phyloP scores from a whole-genome alignment of 2,888 invertebrate genomes.

The Antitype chi region DNA sequence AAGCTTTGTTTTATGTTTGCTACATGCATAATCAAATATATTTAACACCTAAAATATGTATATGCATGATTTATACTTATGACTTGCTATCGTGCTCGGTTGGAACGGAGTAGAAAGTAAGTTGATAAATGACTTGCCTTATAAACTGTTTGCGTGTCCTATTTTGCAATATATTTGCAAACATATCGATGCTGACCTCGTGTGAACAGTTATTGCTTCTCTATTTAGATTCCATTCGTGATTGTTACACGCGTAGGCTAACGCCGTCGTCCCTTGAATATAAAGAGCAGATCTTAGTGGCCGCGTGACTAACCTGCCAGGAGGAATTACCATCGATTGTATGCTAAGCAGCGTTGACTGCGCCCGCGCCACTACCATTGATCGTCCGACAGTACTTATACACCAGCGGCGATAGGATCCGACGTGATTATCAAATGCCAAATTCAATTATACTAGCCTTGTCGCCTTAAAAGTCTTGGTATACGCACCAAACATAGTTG shows the following conservation, averaged over 20 bases:
- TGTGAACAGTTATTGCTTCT: constrained; percentile 86
- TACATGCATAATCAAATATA: constrained; percentile 38
- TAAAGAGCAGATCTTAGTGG: constrained; percentile 81
- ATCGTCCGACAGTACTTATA: constrained; percentile 49
- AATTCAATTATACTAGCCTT: constrained; percentile 67
- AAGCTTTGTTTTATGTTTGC: constrained; percentile 53
- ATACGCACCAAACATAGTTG: constrained; percentile 55
- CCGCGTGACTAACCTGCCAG: constrained; percentile 86
- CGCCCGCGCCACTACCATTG: constrained; percentile 60
- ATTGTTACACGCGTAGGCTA: constrained; percentile 83
- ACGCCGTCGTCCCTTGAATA: constrained; percentile 79
- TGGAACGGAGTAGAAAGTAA: constrained; percentile 59
- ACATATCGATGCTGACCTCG: constrained; percentile 83
- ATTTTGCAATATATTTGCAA: constrained; percentile 82
- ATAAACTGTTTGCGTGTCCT: constrained; percentile 69
- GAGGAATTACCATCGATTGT: constrained; percentile 87
- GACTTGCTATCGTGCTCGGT: constrained; percentile 18
- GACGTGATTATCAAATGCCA: constrained; percentile 67
- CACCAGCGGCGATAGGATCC: constrained; percentile 38
- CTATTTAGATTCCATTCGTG: constrained; percentile 83
- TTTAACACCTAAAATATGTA: constrained; percentile 36
- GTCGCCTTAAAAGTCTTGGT: constrained; percentile 61
- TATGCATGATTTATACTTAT: constrained; percentile 29
- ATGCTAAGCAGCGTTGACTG: constrained; percentile 81
- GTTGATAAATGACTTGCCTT: constrained; percentile 61